phyloP scores from a whole-genome alignment of 92 coral and sea anemone genomes.

The Pocillopora grandis region DNA sequence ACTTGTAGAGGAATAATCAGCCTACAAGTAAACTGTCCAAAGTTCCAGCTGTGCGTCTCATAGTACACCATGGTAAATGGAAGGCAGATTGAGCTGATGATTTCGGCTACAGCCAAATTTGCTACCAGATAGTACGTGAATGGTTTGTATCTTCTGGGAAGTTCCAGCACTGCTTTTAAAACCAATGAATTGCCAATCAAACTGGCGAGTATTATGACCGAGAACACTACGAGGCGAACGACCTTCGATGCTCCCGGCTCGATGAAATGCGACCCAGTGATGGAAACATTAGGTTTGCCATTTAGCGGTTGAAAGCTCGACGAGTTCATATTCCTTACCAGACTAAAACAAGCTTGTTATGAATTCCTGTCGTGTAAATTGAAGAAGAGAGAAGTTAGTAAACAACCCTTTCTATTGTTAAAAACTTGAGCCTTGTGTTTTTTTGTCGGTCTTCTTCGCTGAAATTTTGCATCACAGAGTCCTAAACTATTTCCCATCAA shows the following conservation, averaged over 20 bases:
- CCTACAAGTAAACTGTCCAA: conserved; percentile 69
- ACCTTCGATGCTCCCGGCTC: conserved; percentile 26
- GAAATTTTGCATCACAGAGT: too few relatives aligned
- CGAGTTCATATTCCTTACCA: conserved; percentile 2
- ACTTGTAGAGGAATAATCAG: conserved; percentile 66
- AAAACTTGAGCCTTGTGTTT: too few relatives aligned
- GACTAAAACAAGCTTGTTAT: not conserved
- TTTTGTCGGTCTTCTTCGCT: too few relatives aligned
- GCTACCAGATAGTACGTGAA: conserved; percentile 68
- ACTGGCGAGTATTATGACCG: conserved; percentile 43
- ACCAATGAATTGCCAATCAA: conserved; percentile 60
- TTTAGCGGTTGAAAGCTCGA: not conserved
- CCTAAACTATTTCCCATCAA: too few relatives aligned
- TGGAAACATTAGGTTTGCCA: not conserved
- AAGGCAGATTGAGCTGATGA: conserved; percentile 62
- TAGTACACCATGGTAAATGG: conserved; percentile 58
- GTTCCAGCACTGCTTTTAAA: conserved; percentile 45
- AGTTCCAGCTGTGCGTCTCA: conserved; percentile 59
- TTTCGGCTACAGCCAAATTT: conserved; percentile 76
- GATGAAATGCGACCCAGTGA: not conserved
- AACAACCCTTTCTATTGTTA: too few relatives aligned
- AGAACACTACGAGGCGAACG: conserved; percentile 25
- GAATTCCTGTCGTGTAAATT: not conserved
- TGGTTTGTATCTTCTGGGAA: conserved; percentile 44
- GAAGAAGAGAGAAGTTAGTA: not conserved